Percentiles rank a stretch among this genome's conserved stretches.
Evolutionary conservation across 1,140 invertebrate genomes (phyloP).

Genomic region (Lordiphosa stackelbergi): DNA sequence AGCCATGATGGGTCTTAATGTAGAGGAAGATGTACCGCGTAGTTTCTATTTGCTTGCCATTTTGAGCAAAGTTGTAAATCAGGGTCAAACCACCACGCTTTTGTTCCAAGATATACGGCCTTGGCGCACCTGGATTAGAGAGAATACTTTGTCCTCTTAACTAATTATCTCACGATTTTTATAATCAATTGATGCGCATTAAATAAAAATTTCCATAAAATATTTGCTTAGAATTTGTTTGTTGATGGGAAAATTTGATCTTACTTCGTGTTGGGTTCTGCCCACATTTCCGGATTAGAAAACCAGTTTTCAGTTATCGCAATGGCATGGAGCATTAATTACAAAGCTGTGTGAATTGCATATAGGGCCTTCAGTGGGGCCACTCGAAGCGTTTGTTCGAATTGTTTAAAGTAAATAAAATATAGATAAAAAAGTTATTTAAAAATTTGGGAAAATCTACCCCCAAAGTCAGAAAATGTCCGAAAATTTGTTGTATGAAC

Average conservation of each 20-base stretch:
- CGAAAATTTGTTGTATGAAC: too few species aligned
- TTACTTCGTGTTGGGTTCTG: constrained; percentile 22
- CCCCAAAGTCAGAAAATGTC: too few species aligned
- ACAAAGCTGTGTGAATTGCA: too few species aligned
- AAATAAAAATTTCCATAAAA: background rate
- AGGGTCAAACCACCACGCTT: constrained; percentile 10
- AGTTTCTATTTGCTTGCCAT: constrained; percentile 49
- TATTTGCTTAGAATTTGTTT: constrained; percentile 10
- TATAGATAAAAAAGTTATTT: too few species aligned
- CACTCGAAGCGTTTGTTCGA: background rate
- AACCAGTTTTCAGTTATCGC: constrained; percentile 36
- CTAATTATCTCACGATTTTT: background rate
- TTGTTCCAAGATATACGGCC: constrained; percentile 48
- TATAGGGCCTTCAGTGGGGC: background rate
- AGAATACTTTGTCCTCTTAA: constrained; percentile 13
- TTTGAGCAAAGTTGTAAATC: constrained; percentile 11
- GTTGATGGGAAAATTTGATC: constrained; percentile 3
- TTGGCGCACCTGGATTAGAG: constrained; percentile 37
- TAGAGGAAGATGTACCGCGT: constrained; percentile 27
- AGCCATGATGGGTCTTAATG: constrained; percentile 39
- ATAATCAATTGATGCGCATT: constrained; percentile 5
- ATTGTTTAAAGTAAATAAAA: background rate
- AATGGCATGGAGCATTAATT: constrained; percentile 15
- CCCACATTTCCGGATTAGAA: constrained; percentile 21
- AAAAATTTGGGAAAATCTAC: too few species aligned